These are phyloP conservation scores for Isurus oxyrinchus DNA, from an alignment of 2,113 vertebrate species.

Conservation along the genomic window DNA sequence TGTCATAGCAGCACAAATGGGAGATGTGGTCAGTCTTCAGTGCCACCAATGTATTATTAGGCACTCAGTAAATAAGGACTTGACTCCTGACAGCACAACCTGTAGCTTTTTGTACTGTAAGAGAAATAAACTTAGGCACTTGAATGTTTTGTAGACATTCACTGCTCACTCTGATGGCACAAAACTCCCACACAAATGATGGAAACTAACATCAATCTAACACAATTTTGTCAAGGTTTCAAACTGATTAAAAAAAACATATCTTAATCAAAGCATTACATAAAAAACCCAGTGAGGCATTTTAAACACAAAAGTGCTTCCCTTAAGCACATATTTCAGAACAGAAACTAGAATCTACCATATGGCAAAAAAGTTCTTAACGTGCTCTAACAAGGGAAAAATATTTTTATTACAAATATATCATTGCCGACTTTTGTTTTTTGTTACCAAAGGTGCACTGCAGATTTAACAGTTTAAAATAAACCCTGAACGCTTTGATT, in stretches of 20 bases:
- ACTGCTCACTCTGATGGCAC: not conserved
- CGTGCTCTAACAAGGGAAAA: not conserved
- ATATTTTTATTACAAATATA: constrained; percentile 7
- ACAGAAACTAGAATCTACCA: not conserved
- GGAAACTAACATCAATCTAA: not conserved
- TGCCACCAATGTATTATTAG: constrained; percentile 9
- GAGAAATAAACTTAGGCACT: constrained; percentile 28
- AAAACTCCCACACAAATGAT: constrained; percentile 18
- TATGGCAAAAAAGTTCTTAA: not conserved
- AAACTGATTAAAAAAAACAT: not conserved
- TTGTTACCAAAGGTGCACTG: not conserved
- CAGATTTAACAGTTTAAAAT: not conserved
- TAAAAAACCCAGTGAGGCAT: constrained; percentile 9
- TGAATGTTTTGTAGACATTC: not conserved
- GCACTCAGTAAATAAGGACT: constrained; percentile 18
- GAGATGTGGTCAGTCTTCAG: not conserved
- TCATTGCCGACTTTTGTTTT: not conserved
- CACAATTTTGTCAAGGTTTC: not conserved
- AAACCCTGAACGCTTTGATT: not conserved
- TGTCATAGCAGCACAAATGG: constrained; percentile 1
- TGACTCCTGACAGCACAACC: constrained; percentile 12
- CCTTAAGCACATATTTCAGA: not conserved
- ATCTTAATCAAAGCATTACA: not conserved
- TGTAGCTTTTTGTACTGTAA: constrained; percentile 1
- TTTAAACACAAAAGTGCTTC: not conserved